Conservation (phyloP, 1,140 invertebrate genomes). For the Tenebrio molitor region DNA sequence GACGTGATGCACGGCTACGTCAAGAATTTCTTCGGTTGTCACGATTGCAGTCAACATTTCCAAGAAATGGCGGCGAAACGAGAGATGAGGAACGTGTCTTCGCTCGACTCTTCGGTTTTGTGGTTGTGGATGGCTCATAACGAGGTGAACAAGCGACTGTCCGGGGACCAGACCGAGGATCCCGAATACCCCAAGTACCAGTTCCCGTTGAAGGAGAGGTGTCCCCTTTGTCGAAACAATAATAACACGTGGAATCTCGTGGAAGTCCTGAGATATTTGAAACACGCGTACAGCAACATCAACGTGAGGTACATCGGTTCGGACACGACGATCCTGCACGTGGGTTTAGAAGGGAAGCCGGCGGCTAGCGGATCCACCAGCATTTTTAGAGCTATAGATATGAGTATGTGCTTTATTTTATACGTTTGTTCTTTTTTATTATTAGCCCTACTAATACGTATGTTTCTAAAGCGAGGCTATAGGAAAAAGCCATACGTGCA, state of each 20-base stretch:
- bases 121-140: constrained; percentile 98
- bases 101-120: constrained; percentile 82
- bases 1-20: constrained; percentile 90
- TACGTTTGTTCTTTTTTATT: constrained; percentile 79
- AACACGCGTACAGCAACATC: constrained; percentile 76
- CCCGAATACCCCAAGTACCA: constrained; percentile 90
- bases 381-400: constrained; percentile 67
- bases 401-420: constrained; percentile 81
- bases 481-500: constrained; percentile 78
- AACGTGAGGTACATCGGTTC: constrained; percentile 64
- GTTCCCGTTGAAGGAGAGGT: constrained; percentile 83
- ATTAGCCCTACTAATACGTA: constrained; percentile 81
- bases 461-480: constrained; percentile 79
- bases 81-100: constrained; percentile 77
- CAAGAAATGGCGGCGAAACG: constrained; percentile 80
- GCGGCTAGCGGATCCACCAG: constrained; percentile 14
- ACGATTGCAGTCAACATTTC: constrained; percentile 92
- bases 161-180: constrained; percentile 91
- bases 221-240: constrained; percentile 77
- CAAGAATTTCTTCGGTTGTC: constrained; percentile 94
- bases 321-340: constrained; percentile 60
- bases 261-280: constrained; percentile 82
- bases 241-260: constrained; percentile 78
- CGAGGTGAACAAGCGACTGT: constrained; percentile 89
- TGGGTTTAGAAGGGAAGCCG: constrained; percentile 11